A percentile compares a stretch with the other conserved stretches of the same genome.
Conservation (phyloP, 1,140 invertebrate genomes). For the Pygmarrhopalites habei region DNA sequence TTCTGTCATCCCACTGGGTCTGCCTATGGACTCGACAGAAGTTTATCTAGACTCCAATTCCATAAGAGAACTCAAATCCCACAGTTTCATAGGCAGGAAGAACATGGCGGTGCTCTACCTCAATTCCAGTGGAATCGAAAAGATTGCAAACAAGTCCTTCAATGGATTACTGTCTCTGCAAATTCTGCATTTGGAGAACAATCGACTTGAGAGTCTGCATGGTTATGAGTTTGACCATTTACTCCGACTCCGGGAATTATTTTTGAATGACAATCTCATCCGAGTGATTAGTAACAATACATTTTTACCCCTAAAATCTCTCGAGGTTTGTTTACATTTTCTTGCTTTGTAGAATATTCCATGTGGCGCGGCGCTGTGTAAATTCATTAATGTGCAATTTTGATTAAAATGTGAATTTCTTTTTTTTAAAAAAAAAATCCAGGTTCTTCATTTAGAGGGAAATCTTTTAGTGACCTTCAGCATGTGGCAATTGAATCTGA, state of each 20-base stretch:
- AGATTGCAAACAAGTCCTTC: slow-evolving; percentile 85
- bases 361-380: too few species aligned
- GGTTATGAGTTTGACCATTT: slow-evolving; percentile 86
- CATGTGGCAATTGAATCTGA: slow-evolving; percentile 71
- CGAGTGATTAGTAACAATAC: slow-evolving; percentile 70
- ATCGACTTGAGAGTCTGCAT: slow-evolving; percentile 66
- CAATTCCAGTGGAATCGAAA: slow-evolving; percentile 65
- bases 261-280: slow-evolving; percentile 79
- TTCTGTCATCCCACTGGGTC: slow-evolving; percentile 66
- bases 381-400: slow-evolving; percentile 68
- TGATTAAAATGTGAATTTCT: slow-evolving; percentile 81
- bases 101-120: slow-evolving; percentile 78
- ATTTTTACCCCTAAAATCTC: slow-evolving; percentile 64
- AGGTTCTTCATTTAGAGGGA: slow-evolving; percentile 70
- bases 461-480: slow-evolving; percentile 73
- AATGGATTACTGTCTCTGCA: slow-evolving; percentile 75
- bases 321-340: too few species aligned
- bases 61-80: slow-evolving; percentile 72
- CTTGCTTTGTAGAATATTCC: too few species aligned
- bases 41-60: slow-evolving; percentile 85
- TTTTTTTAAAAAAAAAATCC: too few species aligned
- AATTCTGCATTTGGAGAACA: slow-evolving; percentile 76
- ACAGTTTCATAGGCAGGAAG: slow-evolving; percentile 84
- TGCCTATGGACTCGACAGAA: slow-evolving; percentile 90
- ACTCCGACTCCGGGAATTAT: slow-evolving; percentile 68